Evolutionary conservation across 2,797 vertebrate genomes (phyloP).

Genomic region (Bradypodion pumilum): DNA sequence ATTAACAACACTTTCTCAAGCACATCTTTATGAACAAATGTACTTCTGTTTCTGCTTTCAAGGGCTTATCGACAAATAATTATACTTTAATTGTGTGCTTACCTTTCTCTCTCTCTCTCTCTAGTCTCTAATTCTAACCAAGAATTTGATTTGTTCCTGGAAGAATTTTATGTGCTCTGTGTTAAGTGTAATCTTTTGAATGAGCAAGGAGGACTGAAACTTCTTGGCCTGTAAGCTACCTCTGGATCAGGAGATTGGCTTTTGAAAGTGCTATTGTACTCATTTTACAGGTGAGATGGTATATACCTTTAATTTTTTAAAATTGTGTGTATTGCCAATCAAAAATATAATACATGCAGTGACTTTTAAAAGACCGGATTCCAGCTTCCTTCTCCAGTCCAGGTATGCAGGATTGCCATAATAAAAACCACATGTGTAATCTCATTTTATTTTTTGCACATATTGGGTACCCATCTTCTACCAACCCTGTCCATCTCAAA

Average conservation of each 20-base stretch:
- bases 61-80: neutral
- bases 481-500: too few species aligned
- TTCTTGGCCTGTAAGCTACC: neutral
- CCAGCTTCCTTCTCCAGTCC: too few species aligned
- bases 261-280: neutral
- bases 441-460: too few species aligned
- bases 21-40: neutral
- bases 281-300: neutral
- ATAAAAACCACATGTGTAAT: too few species aligned
- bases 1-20: neutral
- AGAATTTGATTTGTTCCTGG: neutral
- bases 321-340: too few species aligned
- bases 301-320: too few species aligned
- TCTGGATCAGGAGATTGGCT: neutral
- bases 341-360: too few species aligned
- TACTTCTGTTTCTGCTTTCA: neutral
- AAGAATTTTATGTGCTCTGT: neutral
- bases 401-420: too few species aligned
- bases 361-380: too few species aligned
- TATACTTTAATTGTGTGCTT: neutral
- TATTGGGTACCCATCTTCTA: too few species aligned
- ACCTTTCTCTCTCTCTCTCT: too few species aligned
- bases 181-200: neutral
- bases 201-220: neutral
- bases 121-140: neutral